phyloP scores from a whole-genome alignment of 2,888 invertebrate genomes.

The Rhagium mordax region DNA sequence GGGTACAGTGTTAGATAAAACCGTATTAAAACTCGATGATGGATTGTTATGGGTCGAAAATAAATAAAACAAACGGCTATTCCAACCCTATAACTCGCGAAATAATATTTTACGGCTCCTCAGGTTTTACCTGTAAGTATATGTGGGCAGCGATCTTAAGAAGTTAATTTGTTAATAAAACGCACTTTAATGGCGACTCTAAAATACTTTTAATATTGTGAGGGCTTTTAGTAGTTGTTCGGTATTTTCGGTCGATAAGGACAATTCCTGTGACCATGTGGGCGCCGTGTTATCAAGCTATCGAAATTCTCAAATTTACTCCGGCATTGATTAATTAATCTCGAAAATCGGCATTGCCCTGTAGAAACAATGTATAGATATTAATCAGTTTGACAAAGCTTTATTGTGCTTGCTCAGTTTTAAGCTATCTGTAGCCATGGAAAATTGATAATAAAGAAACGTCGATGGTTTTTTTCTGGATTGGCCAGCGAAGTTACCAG shows the following conservation, averaged over 20 bases:
- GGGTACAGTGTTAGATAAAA: constrained; percentile 43
- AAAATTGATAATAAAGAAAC: too few relatives aligned
- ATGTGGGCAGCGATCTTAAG: constrained; percentile 23
- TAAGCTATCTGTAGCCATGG: too few relatives aligned
- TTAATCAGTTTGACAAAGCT: too few relatives aligned
- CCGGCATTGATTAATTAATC: too few relatives aligned
- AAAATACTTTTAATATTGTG: constrained; percentile 13
- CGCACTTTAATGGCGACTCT: constrained; percentile 29
- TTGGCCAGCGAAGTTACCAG: too few relatives aligned
- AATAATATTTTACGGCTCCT: constrained; percentile 30
- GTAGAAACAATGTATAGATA: too few relatives aligned
- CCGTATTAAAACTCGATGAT: constrained; percentile 51
- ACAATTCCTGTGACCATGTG: too few relatives aligned
- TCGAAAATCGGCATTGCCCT: too few relatives aligned
- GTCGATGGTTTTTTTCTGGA: too few relatives aligned
- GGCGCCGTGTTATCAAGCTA: too few relatives aligned
- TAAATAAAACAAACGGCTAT: constrained; percentile 24
- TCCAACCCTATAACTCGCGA: constrained; percentile 20
- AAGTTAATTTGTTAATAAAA: constrained; percentile 33
- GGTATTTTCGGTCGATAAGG: not conserved
- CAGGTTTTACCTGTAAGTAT: constrained; percentile 20
- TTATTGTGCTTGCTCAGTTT: too few relatives aligned
- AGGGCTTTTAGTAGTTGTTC: constrained; percentile 15
- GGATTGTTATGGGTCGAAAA: constrained; percentile 47
- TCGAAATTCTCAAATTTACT: too few relatives aligned